A percentile compares a stretch with the other conserved stretches of the same genome.
phyloP scores from a whole-genome alignment of 1,140 invertebrate species.

The Thrips palmi region DNA sequence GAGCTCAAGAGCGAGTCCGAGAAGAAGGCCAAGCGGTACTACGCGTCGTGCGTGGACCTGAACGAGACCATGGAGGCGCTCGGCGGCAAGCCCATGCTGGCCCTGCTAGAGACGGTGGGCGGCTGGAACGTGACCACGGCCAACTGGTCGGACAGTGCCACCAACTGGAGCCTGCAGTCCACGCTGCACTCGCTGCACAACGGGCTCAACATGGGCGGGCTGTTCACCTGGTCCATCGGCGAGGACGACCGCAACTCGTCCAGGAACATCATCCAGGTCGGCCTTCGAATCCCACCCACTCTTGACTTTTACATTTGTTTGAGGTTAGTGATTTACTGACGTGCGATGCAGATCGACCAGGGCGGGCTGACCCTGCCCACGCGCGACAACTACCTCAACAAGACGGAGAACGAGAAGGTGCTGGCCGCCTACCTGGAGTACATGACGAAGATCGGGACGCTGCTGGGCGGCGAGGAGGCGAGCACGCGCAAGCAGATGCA shows the following conservation, averaged over 20 bases:
- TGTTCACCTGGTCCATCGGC: constrained; percentile 80
- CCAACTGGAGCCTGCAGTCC: constrained; percentile 56
- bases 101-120: constrained; percentile 49
- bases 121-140: constrained; percentile 52
- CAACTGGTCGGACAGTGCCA: constrained; percentile 22
- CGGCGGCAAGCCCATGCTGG: constrained; percentile 59
- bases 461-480: constrained; percentile 70
- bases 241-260: constrained; percentile 87
- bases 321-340: constrained; percentile 10
- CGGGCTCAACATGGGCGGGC: constrained; percentile 56
- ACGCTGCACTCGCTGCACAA: constrained; percentile 67
- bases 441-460: constrained; percentile 76
- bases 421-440: constrained; percentile 74
- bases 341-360: constrained; percentile 64
- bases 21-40: constrained; percentile 76
- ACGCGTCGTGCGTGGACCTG: constrained; percentile 79
- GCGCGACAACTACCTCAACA: constrained; percentile 82
- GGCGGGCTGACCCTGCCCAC: constrained; percentile 76
- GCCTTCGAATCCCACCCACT: neutral
- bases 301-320: constrained; percentile 1
- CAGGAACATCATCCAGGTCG: constrained; percentile 65
- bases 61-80: constrained; percentile 78
- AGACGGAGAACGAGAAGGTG: constrained; percentile 52
- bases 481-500: constrained; percentile 41
- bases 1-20: constrained; percentile 61